A percentile compares a stretch with the other conserved stretches of the same genome.
Evolutionary conservation across 2,113 vertebrate genomes (phyloP).

Genomic region (Hypomesus transpacificus): DNA sequence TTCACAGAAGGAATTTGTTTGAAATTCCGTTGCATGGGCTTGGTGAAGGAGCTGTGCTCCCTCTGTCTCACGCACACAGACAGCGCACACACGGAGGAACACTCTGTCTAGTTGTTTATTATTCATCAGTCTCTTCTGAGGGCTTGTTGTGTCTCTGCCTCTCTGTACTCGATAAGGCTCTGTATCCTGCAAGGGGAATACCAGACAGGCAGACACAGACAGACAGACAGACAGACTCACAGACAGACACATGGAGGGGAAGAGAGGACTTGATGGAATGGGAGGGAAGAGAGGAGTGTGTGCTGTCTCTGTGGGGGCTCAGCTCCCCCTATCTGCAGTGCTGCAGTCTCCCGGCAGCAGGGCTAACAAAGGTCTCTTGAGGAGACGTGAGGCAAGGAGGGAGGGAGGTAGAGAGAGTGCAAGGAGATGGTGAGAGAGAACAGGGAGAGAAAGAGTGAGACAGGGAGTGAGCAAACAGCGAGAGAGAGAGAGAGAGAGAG

Average conservation of each 20-base stretch:
- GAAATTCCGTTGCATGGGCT: not conserved
- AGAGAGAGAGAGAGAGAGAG: not conserved
- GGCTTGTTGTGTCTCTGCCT: not conserved
- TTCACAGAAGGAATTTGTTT: not conserved
- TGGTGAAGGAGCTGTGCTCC: not conserved
- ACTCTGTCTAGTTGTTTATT: not conserved
- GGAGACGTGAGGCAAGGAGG: conserved; percentile 15
- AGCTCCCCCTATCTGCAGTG: conserved; percentile 11
- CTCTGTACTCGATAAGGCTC: not conserved
- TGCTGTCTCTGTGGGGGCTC: not conserved
- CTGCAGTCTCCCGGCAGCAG: conserved; percentile 1
- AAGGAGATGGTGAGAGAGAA: not conserved
- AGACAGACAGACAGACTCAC: not conserved
- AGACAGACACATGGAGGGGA: conserved; percentile 5
- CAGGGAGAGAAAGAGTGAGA: not conserved
- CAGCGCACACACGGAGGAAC: not conserved
- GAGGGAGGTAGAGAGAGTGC: not conserved
- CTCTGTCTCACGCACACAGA: not conserved
- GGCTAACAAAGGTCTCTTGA: conserved; percentile 30
- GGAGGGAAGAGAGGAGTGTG: not conserved
- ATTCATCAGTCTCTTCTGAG: not conserved
- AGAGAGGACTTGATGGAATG: not conserved
- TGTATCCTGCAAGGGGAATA: not conserved
- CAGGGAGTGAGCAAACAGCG: not conserved
- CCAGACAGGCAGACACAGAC: not conserved